Base-by-base conservation (phyloP, 2,888 invertebrate genomes). In the Drosophila colorata region DNA sequence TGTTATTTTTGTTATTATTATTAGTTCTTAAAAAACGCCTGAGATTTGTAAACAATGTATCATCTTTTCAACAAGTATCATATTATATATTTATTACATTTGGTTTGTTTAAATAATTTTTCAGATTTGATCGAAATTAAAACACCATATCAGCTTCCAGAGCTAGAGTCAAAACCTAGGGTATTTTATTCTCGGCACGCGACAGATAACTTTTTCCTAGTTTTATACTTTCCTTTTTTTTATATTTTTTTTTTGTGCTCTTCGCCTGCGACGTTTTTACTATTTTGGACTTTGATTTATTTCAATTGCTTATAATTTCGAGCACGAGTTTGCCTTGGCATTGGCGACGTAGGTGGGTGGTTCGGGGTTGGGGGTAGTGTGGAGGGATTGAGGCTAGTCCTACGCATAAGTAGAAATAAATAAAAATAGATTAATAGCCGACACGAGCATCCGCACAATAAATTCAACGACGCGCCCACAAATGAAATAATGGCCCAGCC, bases 231-330 rank as follows among this genome's bases (percentile, higher is more conserved):
- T 49, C 8, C 35, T 6, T 35, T 51, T 14, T 25, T 31, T 60
- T 41, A 20, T 41, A 31, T 18, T 11, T 41, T 51, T 40, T 20
- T 55, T 31, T 49, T 44, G n/a, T 49, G 18, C 48, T 33, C 28
- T 37, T 31, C 41, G 37, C 37, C 44, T 52, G 69, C 41, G 74
- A 68, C 74, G 66, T 72, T 77, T 69, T 80, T 78, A 75, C 73
- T 85, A 72, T 80, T 82, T 83, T 74, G 69, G 85, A 72, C 81
- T 80, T 87, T 86, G 87, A 86, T 86, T 86, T 86, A 86, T 86
- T 77, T 80, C 70, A 80, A 84, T 87, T 84, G 85, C 78, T 86
- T 88, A 87, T 83, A 86, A 86, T 83, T 88, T 85, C 70, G 67
- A 52, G 71, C 88, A 83, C 86, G 79, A 78, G 65, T 53, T 67